phyloP scores from a whole-genome alignment of 2,797 vertebrate species.

The Gadopsis marmoratus region DNA sequence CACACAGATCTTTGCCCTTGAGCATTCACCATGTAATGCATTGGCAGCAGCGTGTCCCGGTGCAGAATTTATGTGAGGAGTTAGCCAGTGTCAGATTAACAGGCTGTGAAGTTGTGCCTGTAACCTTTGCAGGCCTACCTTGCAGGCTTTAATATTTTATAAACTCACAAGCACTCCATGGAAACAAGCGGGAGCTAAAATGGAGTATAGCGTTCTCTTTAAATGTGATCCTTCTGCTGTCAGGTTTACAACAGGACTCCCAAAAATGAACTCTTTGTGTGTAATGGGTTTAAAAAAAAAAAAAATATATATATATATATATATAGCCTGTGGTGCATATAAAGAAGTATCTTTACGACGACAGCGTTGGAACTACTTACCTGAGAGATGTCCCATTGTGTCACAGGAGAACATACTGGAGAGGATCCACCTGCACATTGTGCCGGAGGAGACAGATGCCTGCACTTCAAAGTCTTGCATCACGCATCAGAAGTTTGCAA shows the following conservation, averaged over 20 bases:
- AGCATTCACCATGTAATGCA: constrained; percentile 46
- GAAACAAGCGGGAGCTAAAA: constrained; percentile 47
- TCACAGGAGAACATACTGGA: constrained; percentile 95
- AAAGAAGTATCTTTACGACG: background rate
- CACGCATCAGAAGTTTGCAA: constrained; percentile 98
- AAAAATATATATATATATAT: background rate
- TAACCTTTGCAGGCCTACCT: constrained; percentile 57
- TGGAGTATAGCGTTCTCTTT: constrained; percentile 15
- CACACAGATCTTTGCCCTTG: constrained; percentile 51
- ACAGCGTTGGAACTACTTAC: background rate
- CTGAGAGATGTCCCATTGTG: constrained; percentile 36
- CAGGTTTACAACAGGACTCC: constrained; percentile 13
- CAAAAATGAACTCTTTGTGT: constrained; percentile 1
- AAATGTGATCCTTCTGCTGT: constrained; percentile 19
- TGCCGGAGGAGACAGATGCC: constrained; percentile 92
- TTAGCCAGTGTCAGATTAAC: constrained; percentile 64
- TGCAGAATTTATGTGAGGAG: constrained; percentile 57
- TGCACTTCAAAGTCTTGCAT: constrained; percentile 97
- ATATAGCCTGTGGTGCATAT: background rate
- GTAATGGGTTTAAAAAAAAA: background rate
- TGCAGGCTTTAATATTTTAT: constrained; percentile 68
- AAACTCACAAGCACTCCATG: constrained; percentile 47
- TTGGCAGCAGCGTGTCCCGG: constrained; percentile 34
- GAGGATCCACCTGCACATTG: constrained; percentile 95
- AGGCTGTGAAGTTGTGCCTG: constrained; percentile 57